Conservation (phyloP, 2,888 invertebrate species). For the Mamestra brassicae region DNA sequence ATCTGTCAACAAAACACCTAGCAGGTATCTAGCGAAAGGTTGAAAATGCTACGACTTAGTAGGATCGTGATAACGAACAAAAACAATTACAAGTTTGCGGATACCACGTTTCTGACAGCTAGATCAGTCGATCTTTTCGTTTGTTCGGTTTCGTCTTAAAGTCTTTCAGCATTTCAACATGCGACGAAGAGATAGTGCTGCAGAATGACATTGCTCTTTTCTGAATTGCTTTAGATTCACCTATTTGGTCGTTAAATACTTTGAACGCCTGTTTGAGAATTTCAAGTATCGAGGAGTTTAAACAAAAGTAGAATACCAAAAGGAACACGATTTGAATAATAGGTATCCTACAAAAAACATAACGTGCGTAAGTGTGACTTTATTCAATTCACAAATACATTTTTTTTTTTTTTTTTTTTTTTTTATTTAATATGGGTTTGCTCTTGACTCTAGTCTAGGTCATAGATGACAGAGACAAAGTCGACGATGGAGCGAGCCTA, state of each 20-base stretch:
- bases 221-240: slow-evolving; percentile 10
- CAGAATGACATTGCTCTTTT: slow-evolving; percentile 1
- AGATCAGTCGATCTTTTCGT: slow-evolving; percentile 15
- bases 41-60: slow-evolving; percentile 50
- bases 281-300: not conserved
- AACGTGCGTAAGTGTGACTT: not conserved
- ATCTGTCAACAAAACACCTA: slow-evolving; percentile 85
- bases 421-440: too few relatives aligned
- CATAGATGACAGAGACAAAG: too few relatives aligned
- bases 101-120: slow-evolving; percentile 13
- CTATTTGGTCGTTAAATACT: not conserved
- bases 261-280: not conserved
- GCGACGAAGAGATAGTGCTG: not conserved
- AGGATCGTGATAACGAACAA: slow-evolving; percentile 44
- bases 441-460: too few relatives aligned
- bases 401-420: too few relatives aligned
- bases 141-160: not conserved
- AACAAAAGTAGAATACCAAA: not conserved
- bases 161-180: not conserved
- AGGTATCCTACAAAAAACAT: not conserved
- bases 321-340: not conserved
- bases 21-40: slow-evolving; percentile 71
- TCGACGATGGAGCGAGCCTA: too few relatives aligned
- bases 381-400: not conserved
- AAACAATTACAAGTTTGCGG: slow-evolving; percentile 38